Percentiles rank a stretch among this genome's conserved stretches.
Conservation (phyloP, 2,888 invertebrate genomes). For the Antheraea assamensis region DNA sequence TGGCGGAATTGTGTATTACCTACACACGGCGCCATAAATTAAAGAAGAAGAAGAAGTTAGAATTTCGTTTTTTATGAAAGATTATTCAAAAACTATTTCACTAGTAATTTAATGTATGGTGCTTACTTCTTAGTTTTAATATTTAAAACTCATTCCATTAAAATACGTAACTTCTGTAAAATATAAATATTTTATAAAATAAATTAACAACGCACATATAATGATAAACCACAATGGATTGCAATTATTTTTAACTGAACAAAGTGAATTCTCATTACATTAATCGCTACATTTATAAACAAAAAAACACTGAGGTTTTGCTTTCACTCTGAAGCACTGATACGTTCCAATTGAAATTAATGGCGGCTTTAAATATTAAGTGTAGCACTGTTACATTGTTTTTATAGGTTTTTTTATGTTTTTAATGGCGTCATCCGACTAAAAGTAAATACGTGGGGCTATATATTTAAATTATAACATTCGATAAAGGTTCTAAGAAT, state of each 20-base stretch:
- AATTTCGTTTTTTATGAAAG: background rate
- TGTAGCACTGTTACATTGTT: conserved; percentile 40
- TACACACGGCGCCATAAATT: no score
- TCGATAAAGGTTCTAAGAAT: background rate
- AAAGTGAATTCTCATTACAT: conserved; percentile 45
- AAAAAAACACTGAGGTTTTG: conserved; percentile 47
- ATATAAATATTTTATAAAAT: background rate
- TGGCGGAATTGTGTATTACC: no score
- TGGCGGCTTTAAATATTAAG: conserved; percentile 44
- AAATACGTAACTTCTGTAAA: no score
- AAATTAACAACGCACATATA: background rate
- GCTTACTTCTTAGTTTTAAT: no score
- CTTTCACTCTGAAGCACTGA: conserved; percentile 37
- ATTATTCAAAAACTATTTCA: background rate
- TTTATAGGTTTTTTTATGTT: conserved; percentile 40
- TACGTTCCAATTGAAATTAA: conserved; percentile 40
- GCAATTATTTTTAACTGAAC: conserved; percentile 43
- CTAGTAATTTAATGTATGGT: background rate
- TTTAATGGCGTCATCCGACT: conserved; percentile 6
- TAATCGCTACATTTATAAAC: conserved; percentile 54
- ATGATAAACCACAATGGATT: conserved; percentile 24
- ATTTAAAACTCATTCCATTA: no score
- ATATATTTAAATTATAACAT: background rate
- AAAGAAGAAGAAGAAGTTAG: no score
- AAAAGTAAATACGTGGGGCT: conserved; percentile 13